These are phyloP conservation scores for Gulo gulo DNA, from an alignment of 2,113 vertebrate species.

Conservation along the genomic window DNA sequence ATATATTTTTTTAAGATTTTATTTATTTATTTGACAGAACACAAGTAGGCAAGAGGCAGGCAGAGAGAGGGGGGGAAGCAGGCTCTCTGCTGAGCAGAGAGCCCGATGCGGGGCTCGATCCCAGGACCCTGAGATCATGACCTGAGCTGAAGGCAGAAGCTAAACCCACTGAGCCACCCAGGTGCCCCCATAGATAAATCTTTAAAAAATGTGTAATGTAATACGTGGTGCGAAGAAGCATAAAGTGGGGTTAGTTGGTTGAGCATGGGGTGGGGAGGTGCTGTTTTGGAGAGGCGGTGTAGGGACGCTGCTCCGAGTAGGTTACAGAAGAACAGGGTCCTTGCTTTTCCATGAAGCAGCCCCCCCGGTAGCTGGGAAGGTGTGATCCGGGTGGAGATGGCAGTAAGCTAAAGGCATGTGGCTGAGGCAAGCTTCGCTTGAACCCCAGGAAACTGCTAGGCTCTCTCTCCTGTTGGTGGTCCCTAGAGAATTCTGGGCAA, in stretches of 20 bases:
- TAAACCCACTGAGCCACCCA: too few species aligned
- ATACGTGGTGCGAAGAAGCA: neutral
- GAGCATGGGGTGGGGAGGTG: neutral
- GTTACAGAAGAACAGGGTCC: neutral
- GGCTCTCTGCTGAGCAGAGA: too few species aligned
- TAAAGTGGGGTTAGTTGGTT: neutral
- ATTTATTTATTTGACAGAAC: too few species aligned
- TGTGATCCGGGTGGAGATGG: neutral
- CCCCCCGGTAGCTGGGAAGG: neutral
- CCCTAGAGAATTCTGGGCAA: neutral
- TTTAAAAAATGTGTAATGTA: neutral
- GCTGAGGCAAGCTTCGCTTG: neutral
- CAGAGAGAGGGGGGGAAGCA: too few species aligned
- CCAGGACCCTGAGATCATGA: too few species aligned
- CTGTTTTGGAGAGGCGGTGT: neutral
- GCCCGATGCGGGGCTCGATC: accelerated
- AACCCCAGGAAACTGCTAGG: neutral
- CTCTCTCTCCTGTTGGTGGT: neutral
- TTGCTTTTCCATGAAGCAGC: neutral
- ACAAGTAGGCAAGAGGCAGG: too few species aligned
- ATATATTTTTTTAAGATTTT: neutral
- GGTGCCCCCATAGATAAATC: neutral
- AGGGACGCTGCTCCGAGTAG: neutral
- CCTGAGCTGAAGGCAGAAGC: too few species aligned
- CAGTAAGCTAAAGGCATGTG: neutral